Conservation (phyloP, 2,797 vertebrate genomes). For the Pterois miles region DNA sequence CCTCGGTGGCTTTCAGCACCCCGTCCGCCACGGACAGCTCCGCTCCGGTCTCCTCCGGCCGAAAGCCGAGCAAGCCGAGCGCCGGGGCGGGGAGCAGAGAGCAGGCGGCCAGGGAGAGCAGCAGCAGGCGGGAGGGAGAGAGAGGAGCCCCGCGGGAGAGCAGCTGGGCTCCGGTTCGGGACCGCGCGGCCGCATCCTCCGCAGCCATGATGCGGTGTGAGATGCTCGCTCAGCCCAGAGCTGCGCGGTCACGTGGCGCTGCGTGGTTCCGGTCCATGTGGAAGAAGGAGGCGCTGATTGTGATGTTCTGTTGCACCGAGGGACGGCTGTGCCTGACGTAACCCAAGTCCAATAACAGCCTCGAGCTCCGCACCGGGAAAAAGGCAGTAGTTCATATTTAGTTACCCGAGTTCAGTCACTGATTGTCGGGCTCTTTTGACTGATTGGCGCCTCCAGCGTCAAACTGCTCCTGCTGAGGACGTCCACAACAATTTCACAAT, state of each 20-base stretch:
- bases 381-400: not conserved
- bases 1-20: slow-evolving; percentile 92
- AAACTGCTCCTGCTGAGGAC: too few relatives aligned
- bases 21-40: slow-evolving; percentile 91
- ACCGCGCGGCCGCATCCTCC: slow-evolving; percentile 79
- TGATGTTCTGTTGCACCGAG: slow-evolving; percentile 24
- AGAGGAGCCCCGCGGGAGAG: slow-evolving; percentile 62
- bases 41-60: slow-evolving; percentile 91
- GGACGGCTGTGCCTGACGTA: slow-evolving; percentile 53
- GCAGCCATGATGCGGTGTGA: slow-evolving; percentile 86
- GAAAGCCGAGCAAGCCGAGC: slow-evolving; percentile 87
- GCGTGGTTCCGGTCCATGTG: slow-evolving; percentile 70
- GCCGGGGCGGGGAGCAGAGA: slow-evolving; percentile 77
- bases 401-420: not conserved
- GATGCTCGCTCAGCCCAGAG: slow-evolving; percentile 58
- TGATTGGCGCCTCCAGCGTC: too few relatives aligned
- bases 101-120: slow-evolving; percentile 74
- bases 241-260: slow-evolving; percentile 73
- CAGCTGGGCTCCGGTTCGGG: slow-evolving; percentile 63
- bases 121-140: slow-evolving; percentile 81
- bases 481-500: too few relatives aligned
- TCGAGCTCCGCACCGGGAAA: not conserved
- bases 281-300: slow-evolving; percentile 35
- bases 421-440: too few relatives aligned
- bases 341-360: slow-evolving; percentile 61